Evolutionary conservation across 2,113 vertebrate genomes (phyloP).

Genomic region (Reinhardtius hippoglossoides): DNA sequence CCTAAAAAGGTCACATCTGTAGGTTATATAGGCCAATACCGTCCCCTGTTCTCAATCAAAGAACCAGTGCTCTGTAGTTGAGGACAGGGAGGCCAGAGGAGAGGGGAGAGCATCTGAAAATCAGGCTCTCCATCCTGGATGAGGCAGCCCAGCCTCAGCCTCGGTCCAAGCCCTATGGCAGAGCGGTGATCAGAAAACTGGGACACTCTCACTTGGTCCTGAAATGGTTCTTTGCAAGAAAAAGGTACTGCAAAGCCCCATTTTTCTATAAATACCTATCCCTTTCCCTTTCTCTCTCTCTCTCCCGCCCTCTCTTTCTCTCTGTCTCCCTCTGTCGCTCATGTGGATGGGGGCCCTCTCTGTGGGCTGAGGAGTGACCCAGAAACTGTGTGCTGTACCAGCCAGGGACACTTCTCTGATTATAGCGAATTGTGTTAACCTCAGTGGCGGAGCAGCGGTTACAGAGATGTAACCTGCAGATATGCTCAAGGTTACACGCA

Average conservation of each 20-base stretch:
- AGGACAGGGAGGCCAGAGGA: conserved; percentile 36
- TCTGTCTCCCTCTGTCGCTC: conserved; percentile 71
- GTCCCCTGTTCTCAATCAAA: conserved; percentile 47
- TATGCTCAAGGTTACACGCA: conserved; percentile 63
- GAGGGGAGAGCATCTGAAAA: conserved; percentile 46
- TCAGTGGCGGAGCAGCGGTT: conserved; percentile 52
- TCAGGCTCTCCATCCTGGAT: conserved; percentile 71
- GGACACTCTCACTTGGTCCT: conserved; percentile 83
- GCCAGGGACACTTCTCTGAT: conserved; percentile 79
- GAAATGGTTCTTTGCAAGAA: conserved; percentile 83
- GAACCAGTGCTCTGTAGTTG: conserved; percentile 29
- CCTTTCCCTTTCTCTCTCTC: conserved; percentile 50
- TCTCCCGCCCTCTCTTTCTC: conserved; percentile 60
- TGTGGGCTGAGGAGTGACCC: conserved; percentile 83
- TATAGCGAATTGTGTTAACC: conserved; percentile 64
- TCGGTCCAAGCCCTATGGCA: conserved; percentile 71
- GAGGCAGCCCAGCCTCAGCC: conserved; percentile 71
- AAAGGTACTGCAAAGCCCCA: conserved; percentile 86
- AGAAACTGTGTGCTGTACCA: conserved; percentile 78
- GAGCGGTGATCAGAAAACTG: conserved; percentile 78
- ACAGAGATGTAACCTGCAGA: conserved; percentile 49
- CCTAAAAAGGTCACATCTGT: conserved; percentile 68
- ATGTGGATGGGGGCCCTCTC: conserved; percentile 76
- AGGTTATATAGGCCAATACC: conserved; percentile 20
- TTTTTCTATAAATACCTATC: conserved; percentile 87